Conservation (phyloP, 2,113 vertebrate species). For the Cottus gobio region DNA sequence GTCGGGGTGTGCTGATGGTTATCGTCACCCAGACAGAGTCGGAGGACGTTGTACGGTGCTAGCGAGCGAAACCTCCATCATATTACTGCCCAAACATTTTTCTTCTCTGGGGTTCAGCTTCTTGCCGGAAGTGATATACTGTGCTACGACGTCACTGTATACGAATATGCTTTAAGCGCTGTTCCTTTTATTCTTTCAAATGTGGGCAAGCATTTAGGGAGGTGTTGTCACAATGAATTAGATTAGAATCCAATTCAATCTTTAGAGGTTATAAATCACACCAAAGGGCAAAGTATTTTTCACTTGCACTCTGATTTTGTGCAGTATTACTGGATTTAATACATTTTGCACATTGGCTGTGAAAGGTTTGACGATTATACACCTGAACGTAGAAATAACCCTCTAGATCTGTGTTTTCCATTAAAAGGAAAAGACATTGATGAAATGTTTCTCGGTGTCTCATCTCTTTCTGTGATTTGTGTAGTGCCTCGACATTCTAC, state of each 20-base stretch:
- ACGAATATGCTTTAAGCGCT: not conserved
- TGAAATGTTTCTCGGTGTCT: not conserved
- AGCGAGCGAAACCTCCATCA: constrained; percentile 4
- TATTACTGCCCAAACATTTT: not conserved
- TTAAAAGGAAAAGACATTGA: not conserved
- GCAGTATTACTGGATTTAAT: not conserved
- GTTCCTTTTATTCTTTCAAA: not conserved
- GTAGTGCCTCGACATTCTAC: not conserved
- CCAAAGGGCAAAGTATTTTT: not conserved
- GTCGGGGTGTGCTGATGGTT: not conserved
- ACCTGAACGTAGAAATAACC: not conserved
- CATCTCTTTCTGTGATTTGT: not conserved
- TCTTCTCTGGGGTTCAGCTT: not conserved
- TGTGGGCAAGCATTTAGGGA: not conserved
- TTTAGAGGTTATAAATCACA: not conserved
- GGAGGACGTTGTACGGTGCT: not conserved
- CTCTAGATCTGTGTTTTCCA: not conserved
- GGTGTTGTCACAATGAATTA: not conserved
- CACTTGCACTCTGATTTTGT: not conserved
- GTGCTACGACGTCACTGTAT: not conserved
- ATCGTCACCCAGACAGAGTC: constrained; percentile 9
- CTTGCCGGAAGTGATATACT: not conserved
- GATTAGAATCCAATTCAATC: not conserved
- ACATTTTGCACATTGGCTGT: not conserved
- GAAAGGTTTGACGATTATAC: not conserved